A percentile compares a stretch with the other conserved stretches of the same genome.
phyloP scores from a whole-genome alignment of 2,797 vertebrate species.

The Prionace glauca region DNA sequence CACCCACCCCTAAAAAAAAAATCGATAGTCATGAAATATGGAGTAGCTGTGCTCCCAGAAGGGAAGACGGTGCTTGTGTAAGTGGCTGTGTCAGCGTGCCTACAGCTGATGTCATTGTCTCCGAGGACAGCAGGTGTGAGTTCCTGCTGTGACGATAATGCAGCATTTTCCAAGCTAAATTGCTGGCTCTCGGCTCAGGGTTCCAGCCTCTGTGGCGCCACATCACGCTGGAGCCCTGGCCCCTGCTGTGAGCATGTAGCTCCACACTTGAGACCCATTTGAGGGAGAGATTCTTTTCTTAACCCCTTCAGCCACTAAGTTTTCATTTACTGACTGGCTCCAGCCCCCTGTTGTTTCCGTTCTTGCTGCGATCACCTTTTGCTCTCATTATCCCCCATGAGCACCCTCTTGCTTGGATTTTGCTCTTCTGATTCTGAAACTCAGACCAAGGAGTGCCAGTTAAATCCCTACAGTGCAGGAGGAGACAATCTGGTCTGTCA shows the following conservation, averaged over 20 bases:
- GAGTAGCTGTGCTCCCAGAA: neutral
- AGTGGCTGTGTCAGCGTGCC: neutral
- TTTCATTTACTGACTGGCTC: too few species aligned
- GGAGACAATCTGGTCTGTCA: too few species aligned
- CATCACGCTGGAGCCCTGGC: neutral
- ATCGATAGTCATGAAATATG: conserved; percentile 13
- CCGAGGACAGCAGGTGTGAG: neutral
- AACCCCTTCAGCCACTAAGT: neutral
- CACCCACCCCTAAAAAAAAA: neutral
- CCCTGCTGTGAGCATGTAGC: neutral
- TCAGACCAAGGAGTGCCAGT: too few species aligned
- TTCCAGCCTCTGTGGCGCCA: conserved; percentile 2
- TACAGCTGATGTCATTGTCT: conserved; percentile 28
- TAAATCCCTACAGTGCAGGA: too few species aligned
- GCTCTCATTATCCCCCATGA: neutral
- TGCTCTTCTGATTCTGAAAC: neutral
- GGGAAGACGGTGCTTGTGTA: neutral
- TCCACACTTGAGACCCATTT: conserved; percentile 2
- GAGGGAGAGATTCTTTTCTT: neutral
- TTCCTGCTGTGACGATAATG: conserved; percentile 29
- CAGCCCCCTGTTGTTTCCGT: neutral
- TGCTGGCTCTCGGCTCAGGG: conserved; percentile 24
- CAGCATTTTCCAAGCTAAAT: conserved; percentile 20
- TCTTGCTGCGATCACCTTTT: neutral
- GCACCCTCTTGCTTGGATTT: neutral